phyloP scores from a whole-genome alignment of 2,797 vertebrate genomes.

The Pangasius larnaudii region DNA sequence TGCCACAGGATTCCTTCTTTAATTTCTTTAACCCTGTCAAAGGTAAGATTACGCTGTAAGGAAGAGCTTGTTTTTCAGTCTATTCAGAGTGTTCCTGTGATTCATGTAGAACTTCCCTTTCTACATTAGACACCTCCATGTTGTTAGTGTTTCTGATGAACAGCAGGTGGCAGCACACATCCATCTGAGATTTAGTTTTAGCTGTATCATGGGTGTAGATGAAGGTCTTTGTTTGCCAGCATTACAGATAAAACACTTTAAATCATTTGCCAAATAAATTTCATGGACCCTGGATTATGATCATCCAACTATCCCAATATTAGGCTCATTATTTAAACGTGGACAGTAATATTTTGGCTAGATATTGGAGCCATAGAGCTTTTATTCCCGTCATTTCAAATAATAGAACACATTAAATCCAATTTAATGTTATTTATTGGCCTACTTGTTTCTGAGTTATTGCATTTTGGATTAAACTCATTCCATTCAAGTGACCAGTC shows the following conservation, averaged over 20 bases:
- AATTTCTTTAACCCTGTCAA: conserved; percentile 96
- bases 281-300: not conserved
- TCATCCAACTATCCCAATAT: not conserved
- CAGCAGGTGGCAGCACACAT: conserved; percentile 32
- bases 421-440: not conserved
- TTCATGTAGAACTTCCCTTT: not conserved
- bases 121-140: not conserved
- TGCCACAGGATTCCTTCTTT: conserved; percentile 96
- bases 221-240: not conserved
- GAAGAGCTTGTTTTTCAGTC: not conserved
- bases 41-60: conserved; percentile 73
- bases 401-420: not conserved
- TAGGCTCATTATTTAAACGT: not conserved
- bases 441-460: not conserved
- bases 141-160: not conserved
- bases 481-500: not conserved
- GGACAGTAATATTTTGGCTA: not conserved
- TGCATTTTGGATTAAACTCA: not conserved
- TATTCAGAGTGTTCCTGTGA: not conserved
- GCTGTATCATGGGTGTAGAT: not conserved
- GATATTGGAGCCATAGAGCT: not conserved
- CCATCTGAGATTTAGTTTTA: not conserved
- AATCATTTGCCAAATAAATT: not conserved
- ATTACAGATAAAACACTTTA: not conserved
- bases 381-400: not conserved